Base-by-base conservation (phyloP, 64 coral and sea anemone genomes). In the Acropora yongei region DNA sequence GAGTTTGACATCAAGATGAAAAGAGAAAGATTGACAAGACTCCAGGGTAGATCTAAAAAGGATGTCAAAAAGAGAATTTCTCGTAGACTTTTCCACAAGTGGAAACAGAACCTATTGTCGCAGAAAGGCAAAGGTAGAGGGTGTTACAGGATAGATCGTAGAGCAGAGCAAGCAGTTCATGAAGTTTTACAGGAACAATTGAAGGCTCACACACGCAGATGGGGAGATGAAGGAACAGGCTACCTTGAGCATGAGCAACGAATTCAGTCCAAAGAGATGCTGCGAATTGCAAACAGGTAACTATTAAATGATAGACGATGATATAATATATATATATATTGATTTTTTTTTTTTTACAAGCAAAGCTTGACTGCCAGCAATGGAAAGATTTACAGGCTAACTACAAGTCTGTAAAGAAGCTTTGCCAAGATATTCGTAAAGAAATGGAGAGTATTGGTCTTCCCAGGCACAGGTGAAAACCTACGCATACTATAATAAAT, bases 161-260 rank as follows among this genome's bases (percentile, higher is more conserved):
- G 87, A 60, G 87, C 87, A 58, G 87, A 88, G 87, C 41, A 58
- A 47, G 87, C 87, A 43, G 72, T 88, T 77, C 74, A 53, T 88
- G 87, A 77, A 72, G 72, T 77, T 88, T 75, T 88, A 75, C 86
- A 88, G 57, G 87, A 88, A 57, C 50, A 77, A 57, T 51, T 88
- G 50, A 76, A 88, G 49, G 74, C 87, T 41, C 73, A 77, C 74
- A 75, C 46, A 5, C 46, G 50, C 51, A 88, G 87, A 83, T 83
- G 53, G 87, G 87, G 74, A 18, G 87, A 88, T 88, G 87, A 88
- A 77, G 87, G 87, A 60, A 88, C 87, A 77, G 87, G 74, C 20
- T 88, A 88, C 77, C 72, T 88, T 18, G 87, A 88, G 49, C 50
- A 88, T 57, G 87, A 88, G 30, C 87, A 88, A 58, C 49, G 0